Base-by-base conservation (phyloP, 37 sponge, comb jelly and placozoan species). In the Ephydatia muelleri region DNA sequence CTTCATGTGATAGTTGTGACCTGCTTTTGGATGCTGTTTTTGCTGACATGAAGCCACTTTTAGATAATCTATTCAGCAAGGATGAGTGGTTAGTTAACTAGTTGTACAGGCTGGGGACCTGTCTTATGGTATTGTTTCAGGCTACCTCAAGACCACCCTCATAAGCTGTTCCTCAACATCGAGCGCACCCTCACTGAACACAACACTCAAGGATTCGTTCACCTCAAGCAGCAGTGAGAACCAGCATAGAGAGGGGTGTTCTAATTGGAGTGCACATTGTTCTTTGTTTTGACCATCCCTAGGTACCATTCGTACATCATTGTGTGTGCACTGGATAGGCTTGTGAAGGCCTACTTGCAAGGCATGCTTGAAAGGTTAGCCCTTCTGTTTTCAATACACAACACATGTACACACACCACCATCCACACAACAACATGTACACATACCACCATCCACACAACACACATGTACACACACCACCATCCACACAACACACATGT, bases 321-420 rank as follows among this genome's bases (percentile, higher is more conserved):
- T 48, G 80, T 95, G 1, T 81, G 89, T 70, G 35, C 85, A 19
- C 92, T 91, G 75, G 84, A 95, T 28, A 86, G 85, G 80, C 73
- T 91, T 19, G 65, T 95, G 35, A 29, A 35, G 0, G 35, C 25
- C 1, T 95, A 95, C 66, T 23, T 88, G 47, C 84, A 87, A 38
- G 88, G 90, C 9, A 79, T 95, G 69, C 81, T 94, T 76, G 73
- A 84, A 67, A 92, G 82, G 92, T 92, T 28, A 82, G 85, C 34
- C 21, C 35, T 39, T 8, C 47, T n/a, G n/a, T n/a, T n/a, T n/a
- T n/a, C n/a, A n/a, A n/a, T n/a, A n/a, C n/a, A n/a, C 1, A 9
- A 74, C 75, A 29, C 57, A 64, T 23, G 25, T 21, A 31, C n/a
- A 32, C 32, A 37, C 57, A 22, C 68, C n/a, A n/a, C n/a, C n/a